These are phyloP conservation scores for Zoanthus solanderi DNA, from an alignment of 92 coral and sea anemone species.

Conservation along the genomic window DNA sequence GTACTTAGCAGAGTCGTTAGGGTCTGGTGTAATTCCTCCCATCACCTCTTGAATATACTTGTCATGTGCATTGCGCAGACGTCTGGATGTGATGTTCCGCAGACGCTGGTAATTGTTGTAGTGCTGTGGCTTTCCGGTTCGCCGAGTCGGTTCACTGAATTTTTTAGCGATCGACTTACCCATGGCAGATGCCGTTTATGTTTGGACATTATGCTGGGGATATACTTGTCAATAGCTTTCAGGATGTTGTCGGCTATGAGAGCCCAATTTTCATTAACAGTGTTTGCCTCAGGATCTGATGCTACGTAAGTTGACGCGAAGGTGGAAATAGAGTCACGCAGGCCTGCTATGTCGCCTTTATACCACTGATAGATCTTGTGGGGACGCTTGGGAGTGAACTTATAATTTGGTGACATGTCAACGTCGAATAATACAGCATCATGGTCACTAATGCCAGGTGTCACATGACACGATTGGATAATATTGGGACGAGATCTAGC, in stretches of 20 bases:
- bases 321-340: constrained; percentile 26
- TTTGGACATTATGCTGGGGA: constrained; percentile 11
- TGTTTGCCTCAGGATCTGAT: background rate
- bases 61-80: constrained; percentile 17
- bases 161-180: constrained; percentile 19
- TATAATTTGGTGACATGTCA: constrained; percentile 56
- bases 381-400: constrained; percentile 10
- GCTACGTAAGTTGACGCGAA: background rate
- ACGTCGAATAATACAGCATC: constrained; percentile 52
- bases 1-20: constrained; percentile 19
- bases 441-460: constrained; percentile 61
- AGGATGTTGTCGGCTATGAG: constrained; percentile 23
- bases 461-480: constrained; percentile 61
- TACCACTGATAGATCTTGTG: background rate
- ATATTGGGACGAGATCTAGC: constrained; percentile 54
- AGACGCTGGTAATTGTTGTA: background rate
- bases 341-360: constrained; percentile 37
- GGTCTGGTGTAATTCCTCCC: constrained; percentile 20
- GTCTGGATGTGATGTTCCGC: constrained; percentile 11
- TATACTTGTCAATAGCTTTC: constrained; percentile 23
- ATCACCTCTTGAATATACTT: constrained; percentile 10
- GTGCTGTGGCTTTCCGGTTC: constrained; percentile 5
- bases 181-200: constrained; percentile 6
- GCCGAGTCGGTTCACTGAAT: constrained; percentile 8
- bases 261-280: constrained; percentile 43